A percentile compares a stretch with the other conserved stretches of the same genome.
Evolutionary conservation across 2,113 vertebrate genomes (phyloP).

Genomic region (Scomber japonicus): DNA sequence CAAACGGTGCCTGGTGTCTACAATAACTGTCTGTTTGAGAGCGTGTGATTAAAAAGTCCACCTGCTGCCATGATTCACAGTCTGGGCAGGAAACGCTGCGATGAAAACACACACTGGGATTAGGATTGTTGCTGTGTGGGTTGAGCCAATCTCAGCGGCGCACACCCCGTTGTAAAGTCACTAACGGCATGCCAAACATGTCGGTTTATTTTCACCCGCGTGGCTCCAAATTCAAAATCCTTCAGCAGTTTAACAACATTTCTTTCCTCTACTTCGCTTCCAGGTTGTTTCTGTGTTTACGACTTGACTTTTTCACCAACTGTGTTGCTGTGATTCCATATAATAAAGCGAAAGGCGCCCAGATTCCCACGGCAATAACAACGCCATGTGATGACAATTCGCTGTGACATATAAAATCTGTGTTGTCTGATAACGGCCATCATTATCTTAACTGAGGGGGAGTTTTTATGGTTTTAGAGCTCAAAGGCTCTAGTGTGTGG

Average conservation of each 20-base stretch:
- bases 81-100: constrained; percentile 59
- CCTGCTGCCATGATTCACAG: constrained; percentile 75
- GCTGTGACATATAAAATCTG: not conserved
- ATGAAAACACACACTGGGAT: constrained; percentile 60
- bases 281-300: not conserved
- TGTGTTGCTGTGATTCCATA: not conserved
- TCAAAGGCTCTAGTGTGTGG: not conserved
- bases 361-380: not conserved
- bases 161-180: constrained; percentile 14
- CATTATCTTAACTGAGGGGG: not conserved
- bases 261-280: not conserved
- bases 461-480: constrained; percentile 40
- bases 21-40: constrained; percentile 52
- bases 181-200: constrained; percentile 5
- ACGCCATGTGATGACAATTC: not conserved
- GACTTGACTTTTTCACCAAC: not conserved
- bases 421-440: not conserved
- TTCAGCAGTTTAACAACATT: too few species aligned
- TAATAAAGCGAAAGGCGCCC: not conserved
- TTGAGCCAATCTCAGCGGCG: constrained; percentile 39
- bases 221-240: not conserved
- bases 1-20: constrained; percentile 54
- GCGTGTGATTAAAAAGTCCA: constrained; percentile 74
- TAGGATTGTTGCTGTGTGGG: constrained; percentile 50
- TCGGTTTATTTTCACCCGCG: constrained; percentile 19